Base-by-base conservation (phyloP, 1,140 invertebrate genomes). In the Daktulosphaira vitifoliae region DNA sequence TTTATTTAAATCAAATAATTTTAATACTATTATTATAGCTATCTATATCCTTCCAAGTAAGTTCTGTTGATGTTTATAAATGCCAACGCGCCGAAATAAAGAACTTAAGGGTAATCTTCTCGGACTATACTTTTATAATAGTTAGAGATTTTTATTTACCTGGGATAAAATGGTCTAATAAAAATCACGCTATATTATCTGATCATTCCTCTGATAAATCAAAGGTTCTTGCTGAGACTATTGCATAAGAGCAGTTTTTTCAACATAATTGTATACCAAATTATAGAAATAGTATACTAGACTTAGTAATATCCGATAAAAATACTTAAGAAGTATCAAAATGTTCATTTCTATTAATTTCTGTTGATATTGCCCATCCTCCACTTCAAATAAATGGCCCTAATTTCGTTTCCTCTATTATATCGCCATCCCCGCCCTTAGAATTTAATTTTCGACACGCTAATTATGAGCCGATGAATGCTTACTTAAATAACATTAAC, bases 141-240 rank as follows among this genome's bases (percentile, higher is more conserved):
- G 29, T 33, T 33, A 11, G 29, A 5, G 29, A 11, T 33, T 33
- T 46, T 46, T 18, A 18, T 48, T 3, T 48, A 2, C 44, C 44
- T 20, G 44, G 20, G 16, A 22, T 48, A 2, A 50, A 50, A 16
- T 50, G 49, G 25, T 50, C 49, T 11, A 50, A 29, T 29, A 2
- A 3, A 5, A 50, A 50, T 50, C 15, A 50, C 6, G 15, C 49
- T 50, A 50, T 50, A 29, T 50, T n/a, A 26, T 49, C 48, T 15
- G 49, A 5, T 50, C 25, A 3, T 6, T 50, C 15, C 1, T 50
- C 25, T 50, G 15, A 50, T 50, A 50, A 50, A n/a, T 50, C 49
- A 4, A 26, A 50, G 7, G 49, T 50, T 29, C n/a, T 50, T 15
- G 49, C 49, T 25, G 49, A 50, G 25, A 50, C 25, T 50, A 50